Evolutionary conservation across 2,113 vertebrate genomes (phyloP).

Genomic region (Brachypteracias leptosomus): DNA sequence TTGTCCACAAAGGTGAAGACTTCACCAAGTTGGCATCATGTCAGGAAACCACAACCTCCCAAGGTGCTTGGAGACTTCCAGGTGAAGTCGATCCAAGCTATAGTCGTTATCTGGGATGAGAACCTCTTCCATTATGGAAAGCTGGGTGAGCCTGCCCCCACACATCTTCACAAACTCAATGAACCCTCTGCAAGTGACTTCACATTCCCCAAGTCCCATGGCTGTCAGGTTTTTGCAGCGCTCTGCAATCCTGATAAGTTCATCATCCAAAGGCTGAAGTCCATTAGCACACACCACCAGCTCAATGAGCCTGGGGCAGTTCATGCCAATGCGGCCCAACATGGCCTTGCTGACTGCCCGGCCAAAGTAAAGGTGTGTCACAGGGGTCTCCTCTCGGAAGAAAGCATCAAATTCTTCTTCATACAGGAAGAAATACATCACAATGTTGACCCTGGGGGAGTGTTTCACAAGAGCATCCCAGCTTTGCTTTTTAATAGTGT

Average conservation of each 20-base stretch:
- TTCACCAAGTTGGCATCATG: constrained; percentile 78
- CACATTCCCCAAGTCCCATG: constrained; percentile 78
- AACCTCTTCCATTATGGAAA: constrained; percentile 81
- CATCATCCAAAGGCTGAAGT: constrained; percentile 75
- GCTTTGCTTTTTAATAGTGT: constrained; percentile 77
- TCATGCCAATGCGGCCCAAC: constrained; percentile 77
- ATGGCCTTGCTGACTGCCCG: constrained; percentile 75
- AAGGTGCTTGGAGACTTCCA: constrained; percentile 76
- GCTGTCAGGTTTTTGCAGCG: constrained; percentile 75
- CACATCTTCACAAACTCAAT: constrained; percentile 79
- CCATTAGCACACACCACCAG: constrained; percentile 80
- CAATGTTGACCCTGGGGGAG: constrained; percentile 79
- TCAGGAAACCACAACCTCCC: constrained; percentile 81
- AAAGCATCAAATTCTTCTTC: constrained; percentile 79
- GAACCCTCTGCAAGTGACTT: constrained; percentile 77
- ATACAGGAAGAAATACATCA: constrained; percentile 80
- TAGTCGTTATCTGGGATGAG: constrained; percentile 76
- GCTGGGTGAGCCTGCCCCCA: constrained; percentile 76
- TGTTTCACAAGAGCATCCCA: constrained; percentile 78
- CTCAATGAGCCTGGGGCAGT: constrained; percentile 77
- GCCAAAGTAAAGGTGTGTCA: constrained; percentile 79
- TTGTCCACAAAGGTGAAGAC: neutral
- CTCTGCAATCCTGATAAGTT: constrained; percentile 74
- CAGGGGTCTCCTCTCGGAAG: constrained; percentile 77
- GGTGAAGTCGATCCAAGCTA: constrained; percentile 72